Conservation (phyloP, 2,113 vertebrate species). For the Percopsis transmontana region DNA sequence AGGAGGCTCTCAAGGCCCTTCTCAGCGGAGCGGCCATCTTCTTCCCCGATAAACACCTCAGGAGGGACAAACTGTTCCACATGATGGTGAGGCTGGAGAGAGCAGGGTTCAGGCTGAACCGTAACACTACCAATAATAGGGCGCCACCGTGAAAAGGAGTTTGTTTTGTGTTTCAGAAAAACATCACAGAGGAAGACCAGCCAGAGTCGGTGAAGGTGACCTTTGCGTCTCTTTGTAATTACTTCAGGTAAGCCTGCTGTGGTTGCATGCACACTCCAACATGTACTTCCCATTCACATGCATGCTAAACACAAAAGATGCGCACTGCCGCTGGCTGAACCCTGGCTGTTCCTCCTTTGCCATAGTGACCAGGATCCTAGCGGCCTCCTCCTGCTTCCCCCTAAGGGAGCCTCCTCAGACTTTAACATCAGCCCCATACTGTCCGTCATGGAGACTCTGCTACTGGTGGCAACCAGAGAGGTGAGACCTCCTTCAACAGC, state of each 20-base stretch:
- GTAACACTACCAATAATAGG: not conserved
- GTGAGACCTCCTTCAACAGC: slow-evolving; percentile 64
- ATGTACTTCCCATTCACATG: not conserved
- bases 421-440: slow-evolving; percentile 85
- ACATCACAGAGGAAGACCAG: slow-evolving; percentile 89
- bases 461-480: slow-evolving; percentile 88
- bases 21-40: slow-evolving; percentile 94
- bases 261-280: not conserved
- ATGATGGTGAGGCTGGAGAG: slow-evolving; percentile 85
- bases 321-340: not conserved
- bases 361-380: slow-evolving; percentile 90
- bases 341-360: slow-evolving; percentile 12
- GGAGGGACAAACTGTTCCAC: slow-evolving; percentile 89
- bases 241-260: slow-evolving; percentile 86
- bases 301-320: not conserved
- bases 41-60: slow-evolving; percentile 88
- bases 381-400: slow-evolving; percentile 89
- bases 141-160: not conserved
- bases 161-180: slow-evolving; percentile 82
- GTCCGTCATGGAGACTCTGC: slow-evolving; percentile 88
- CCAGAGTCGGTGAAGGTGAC: slow-evolving; percentile 89
- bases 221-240: slow-evolving; percentile 92
- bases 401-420: slow-evolving; percentile 82
- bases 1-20: slow-evolving; percentile 89
- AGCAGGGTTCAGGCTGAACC: not conserved